A percentile compares a stretch with the other conserved stretches of the same genome.
phyloP scores from a whole-genome alignment of 2,797 vertebrate genomes.

The Cynopterus sphinx region DNA sequence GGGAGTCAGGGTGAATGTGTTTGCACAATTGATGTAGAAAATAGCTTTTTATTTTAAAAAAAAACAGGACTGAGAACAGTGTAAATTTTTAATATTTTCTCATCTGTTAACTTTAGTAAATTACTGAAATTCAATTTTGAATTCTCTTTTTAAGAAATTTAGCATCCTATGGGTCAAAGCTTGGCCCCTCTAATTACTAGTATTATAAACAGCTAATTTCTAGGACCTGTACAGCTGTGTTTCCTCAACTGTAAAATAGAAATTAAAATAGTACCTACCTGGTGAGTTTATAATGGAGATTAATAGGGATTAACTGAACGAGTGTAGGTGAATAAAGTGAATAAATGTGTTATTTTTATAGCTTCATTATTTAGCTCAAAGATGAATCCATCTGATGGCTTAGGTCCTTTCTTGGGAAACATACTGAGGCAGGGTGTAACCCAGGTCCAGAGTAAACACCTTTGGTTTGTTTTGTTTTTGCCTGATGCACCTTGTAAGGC shows the following conservation, averaged over 20 bases:
- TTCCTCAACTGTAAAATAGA: neutral
- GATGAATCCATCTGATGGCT: neutral
- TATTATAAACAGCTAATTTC: neutral
- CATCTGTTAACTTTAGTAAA: neutral
- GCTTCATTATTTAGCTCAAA: neutral
- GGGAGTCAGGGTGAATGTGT: neutral
- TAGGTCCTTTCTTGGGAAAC: neutral
- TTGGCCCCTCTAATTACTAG: neutral
- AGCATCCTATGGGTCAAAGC: neutral
- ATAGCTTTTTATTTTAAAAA: neutral
- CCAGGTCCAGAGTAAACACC: neutral
- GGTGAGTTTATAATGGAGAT: neutral
- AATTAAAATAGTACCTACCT: neutral
- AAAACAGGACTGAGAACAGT: neutral
- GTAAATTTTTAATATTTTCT: neutral
- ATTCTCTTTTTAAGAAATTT: conserved; percentile 24
- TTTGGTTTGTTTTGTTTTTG: neutral
- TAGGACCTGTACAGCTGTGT: neutral
- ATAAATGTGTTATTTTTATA: neutral
- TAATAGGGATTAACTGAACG: neutral
- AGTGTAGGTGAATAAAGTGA: neutral
- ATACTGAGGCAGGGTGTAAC: neutral
- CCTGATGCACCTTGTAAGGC: neutral
- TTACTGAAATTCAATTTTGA: neutral
- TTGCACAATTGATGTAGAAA: neutral